Conservation (phyloP, 2,888 invertebrate species). For the Myopa tessellatipennis region DNA sequence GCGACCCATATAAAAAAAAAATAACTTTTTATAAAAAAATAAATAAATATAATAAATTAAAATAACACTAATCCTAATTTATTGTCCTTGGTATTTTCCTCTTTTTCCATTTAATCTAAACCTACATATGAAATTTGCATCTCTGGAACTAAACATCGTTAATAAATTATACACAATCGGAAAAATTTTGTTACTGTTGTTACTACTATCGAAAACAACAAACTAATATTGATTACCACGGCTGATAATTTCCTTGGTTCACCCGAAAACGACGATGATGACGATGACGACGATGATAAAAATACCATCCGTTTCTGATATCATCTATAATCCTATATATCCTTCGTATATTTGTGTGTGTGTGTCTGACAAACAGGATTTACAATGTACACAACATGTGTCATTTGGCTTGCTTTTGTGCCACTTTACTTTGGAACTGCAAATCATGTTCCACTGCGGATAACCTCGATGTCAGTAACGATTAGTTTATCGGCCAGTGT, state of each 20-base stretch:
- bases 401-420: conserved; percentile 98
- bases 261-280: neutral
- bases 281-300: neutral
- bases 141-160: neutral
- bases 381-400: conserved; percentile 98
- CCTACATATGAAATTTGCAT: no score
- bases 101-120: no score
- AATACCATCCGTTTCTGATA: neutral
- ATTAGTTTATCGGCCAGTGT: conserved; percentile 95
- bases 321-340: neutral
- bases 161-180: neutral
- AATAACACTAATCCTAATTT: no score
- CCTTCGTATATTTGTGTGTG: neutral
- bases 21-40: no score
- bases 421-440: conserved; percentile 97
- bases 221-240: no score
- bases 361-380: conserved; percentile 75
- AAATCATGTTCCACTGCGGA: conserved; percentile 89
- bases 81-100: no score
- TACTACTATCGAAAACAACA: neutral
- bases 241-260: no score
- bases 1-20: neutral
- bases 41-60: no score
- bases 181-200: neutral
- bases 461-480: conserved; percentile 95